Evolutionary conservation across 2,888 invertebrate species (phyloP), one percentile per base, ranked within the genome.

Genomic region (Polyommatus iphigenia): DNA sequence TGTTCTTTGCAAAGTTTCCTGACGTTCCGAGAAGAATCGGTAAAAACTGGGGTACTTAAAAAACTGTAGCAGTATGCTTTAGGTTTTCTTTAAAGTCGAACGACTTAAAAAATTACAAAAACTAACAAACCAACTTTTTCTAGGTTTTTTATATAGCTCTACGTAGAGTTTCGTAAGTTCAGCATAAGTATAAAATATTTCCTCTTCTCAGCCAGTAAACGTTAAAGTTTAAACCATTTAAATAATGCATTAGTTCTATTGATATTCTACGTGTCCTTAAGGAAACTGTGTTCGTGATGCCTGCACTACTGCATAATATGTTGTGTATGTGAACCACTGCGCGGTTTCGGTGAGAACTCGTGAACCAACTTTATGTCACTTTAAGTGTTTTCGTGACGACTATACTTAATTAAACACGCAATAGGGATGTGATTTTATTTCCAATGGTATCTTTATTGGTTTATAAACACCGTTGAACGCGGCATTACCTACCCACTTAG

Each of bases 1-100:
- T 92, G 92, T 91, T 87, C 75, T 54, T 84, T 87, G 85, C 83
- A 76, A 79, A 78, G 77, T 81, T 84, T 86, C 84, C 82, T 80
- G 76, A 77, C 72, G 79, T 82, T 83, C 82, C 81, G 83, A 81
- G 83, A 81, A 81, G 81, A 29, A 71, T 83, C 29, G 29, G 54
- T 50, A 75, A 54, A 75, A 75, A 75, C 50, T 75, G 75, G 29
- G 54, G 50, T 15, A 13, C 6, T 41, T 29, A 29, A 75, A 75
- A 54, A 75, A 54, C 75, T 46, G 15, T 10, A 15, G 67, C 6
- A 67, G 15, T 10, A 62, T 18, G 2, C 29, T 67, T 54, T 18
- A 18, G 18, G 54, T 54, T 15, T 29, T 6, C 24, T 32, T 1
- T 6, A 62, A 24, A 67, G 29, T 32, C 54, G 50, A 50, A 50